Percentiles rank a stretch among this genome's conserved stretches.
phyloP scores from a whole-genome alignment of 1,140 invertebrate genomes.

The Theocolax elegans region DNA sequence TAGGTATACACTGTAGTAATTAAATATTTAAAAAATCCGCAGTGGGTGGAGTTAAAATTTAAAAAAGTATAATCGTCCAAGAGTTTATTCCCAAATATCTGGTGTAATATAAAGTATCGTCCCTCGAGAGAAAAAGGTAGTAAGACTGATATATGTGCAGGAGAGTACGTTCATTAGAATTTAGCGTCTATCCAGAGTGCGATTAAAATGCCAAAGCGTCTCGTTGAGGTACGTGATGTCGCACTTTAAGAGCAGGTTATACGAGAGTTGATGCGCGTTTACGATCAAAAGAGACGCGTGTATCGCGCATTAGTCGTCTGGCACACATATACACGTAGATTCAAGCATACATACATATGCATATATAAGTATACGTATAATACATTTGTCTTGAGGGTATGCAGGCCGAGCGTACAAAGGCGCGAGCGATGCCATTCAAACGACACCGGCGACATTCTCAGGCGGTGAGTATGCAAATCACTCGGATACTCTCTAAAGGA shows the following conservation, averaged over 20 bases:
- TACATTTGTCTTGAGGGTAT: neutral
- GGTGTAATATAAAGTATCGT: too few species aligned
- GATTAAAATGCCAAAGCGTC: constrained; percentile 19
- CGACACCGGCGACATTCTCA: constrained; percentile 29
- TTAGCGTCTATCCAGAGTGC: neutral
- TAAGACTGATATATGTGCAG: too few species aligned
- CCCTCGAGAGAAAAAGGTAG: too few species aligned
- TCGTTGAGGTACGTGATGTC: constrained; percentile 25
- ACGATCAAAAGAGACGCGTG: constrained; percentile 7
- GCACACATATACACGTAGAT: neutral
- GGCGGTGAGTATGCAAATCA: constrained; percentile 35
- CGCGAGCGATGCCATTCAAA: constrained; percentile 2
- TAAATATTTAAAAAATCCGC: too few species aligned
- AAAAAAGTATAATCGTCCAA: too few species aligned
- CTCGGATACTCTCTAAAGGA: too few species aligned
- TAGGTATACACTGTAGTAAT: too few species aligned
- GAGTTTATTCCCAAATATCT: too few species aligned
- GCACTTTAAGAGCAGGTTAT: constrained; percentile 30
- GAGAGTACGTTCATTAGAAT: constrained; percentile 23
- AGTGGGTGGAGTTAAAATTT: too few species aligned
- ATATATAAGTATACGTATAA: too few species aligned
- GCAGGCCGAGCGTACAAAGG: neutral
- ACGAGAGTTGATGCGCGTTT: constrained; percentile 3
- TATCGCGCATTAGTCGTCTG: neutral
- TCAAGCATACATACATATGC: too few species aligned